Evolutionary conservation across 2,888 invertebrate genomes (phyloP).

Genomic region (Volucella inanis): DNA sequence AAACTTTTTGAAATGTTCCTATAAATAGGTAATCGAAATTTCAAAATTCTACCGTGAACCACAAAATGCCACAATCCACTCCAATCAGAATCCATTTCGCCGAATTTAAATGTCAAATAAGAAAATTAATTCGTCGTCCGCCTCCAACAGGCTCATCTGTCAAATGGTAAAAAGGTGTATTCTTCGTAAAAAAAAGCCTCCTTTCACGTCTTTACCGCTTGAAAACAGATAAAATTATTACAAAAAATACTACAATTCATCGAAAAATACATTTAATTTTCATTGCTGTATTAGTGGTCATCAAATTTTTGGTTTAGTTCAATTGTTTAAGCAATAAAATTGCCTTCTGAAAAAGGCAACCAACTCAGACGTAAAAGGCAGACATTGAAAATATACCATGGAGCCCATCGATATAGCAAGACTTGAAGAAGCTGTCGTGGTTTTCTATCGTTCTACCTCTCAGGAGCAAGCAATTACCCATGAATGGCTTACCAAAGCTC

Average conservation of each 20-base stretch:
- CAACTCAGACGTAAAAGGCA: constrained; percentile 30
- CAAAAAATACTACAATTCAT: constrained; percentile 24
- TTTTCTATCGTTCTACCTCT: constrained; percentile 83
- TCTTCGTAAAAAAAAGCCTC: constrained; percentile 55
- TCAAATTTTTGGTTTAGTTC: background rate
- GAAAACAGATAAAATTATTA: constrained; percentile 37
- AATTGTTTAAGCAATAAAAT: constrained; percentile 12
- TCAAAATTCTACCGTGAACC: constrained; percentile 18
- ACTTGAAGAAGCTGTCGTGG: constrained; percentile 82
- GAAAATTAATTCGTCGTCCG: constrained; percentile 50
- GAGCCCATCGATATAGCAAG: constrained; percentile 81
- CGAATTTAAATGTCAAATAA: constrained; percentile 17
- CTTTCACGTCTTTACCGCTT: constrained; percentile 55
- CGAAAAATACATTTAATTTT: constrained; percentile 6
- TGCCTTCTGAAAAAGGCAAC: constrained; percentile 38
- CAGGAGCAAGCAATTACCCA: constrained; percentile 90
- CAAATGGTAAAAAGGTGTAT: constrained; percentile 73
- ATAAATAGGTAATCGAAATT: no score
- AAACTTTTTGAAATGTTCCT: no score
- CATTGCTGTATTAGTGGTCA: constrained; percentile 15
- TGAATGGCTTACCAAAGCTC: constrained; percentile 93
- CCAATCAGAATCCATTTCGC: constrained; percentile 44
- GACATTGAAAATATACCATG: constrained; percentile 76
- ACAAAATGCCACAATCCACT: background rate
- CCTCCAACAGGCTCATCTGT: constrained; percentile 69